Evolutionary conservation across 1,140 invertebrate genomes (phyloP).

Genomic region (Glossosoma conforme): DNA sequence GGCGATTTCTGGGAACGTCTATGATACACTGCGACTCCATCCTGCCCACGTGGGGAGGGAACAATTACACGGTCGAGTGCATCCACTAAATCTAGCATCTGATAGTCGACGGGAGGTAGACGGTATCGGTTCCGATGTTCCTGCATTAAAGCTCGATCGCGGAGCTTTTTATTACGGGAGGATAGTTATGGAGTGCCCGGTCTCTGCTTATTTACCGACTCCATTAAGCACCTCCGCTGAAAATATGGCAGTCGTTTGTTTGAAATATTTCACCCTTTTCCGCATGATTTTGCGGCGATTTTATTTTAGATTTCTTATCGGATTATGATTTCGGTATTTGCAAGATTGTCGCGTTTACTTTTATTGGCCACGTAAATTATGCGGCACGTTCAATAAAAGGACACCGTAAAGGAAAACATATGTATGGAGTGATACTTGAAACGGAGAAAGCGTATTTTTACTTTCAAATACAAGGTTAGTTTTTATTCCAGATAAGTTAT

Average conservation of each 20-base stretch:
- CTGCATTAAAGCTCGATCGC: neutral
- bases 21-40: too few relatives aligned
- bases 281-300: too few relatives aligned
- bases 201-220: slow-evolving; percentile 15
- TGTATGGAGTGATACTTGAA: too few relatives aligned
- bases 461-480: too few relatives aligned
- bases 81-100: slow-evolving; percentile 28
- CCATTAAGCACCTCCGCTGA: slow-evolving; percentile 18
- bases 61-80: slow-evolving; percentile 28
- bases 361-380: too few relatives aligned
- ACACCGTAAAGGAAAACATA: too few relatives aligned
- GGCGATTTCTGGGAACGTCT: too few relatives aligned
- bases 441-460: too few relatives aligned
- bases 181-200: slow-evolving; percentile 9
- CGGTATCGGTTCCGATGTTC: slow-evolving; percentile 20
- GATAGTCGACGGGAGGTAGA: slow-evolving; percentile 17
- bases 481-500: too few relatives aligned
- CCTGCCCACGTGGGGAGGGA: slow-evolving; percentile 12
- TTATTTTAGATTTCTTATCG: neutral
- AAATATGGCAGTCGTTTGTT: slow-evolving; percentile 25
- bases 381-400: too few relatives aligned
- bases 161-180: slow-evolving; percentile 18
- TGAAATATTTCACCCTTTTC: slow-evolving; percentile 26
- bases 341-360: too few relatives aligned
- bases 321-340: neutral